Conservation (phyloP, 2,797 vertebrate genomes). For the Odontamblyopus rebecca region DNA sequence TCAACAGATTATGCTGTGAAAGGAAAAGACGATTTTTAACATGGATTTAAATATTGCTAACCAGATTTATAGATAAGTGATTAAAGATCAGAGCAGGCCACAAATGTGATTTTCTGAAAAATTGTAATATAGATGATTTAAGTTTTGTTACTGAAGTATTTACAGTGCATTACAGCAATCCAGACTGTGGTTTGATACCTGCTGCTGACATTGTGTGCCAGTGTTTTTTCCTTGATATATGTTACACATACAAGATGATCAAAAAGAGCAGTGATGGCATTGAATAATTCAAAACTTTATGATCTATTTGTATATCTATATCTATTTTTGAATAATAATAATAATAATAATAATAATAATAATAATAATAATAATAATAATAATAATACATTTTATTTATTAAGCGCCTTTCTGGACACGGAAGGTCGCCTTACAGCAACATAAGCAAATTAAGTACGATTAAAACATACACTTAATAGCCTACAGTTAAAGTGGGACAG, state of each 20-base stretch:
- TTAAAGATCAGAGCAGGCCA: not conserved
- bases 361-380: no score
- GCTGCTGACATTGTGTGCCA: not conserved
- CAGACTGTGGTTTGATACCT: not conserved
- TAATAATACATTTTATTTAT: no score
- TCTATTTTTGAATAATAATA: not conserved
- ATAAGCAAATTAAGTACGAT: no score
- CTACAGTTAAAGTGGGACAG: no score
- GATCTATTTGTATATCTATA: not conserved
- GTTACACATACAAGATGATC: not conserved
- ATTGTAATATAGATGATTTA: not conserved
- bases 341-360: no score
- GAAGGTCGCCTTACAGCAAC: no score
- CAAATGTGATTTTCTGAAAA: not conserved
- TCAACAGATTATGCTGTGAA: not conserved
- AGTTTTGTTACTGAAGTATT: not conserved
- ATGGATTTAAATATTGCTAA: not conserved
- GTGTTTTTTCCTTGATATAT: not conserved
- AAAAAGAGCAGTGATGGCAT: not conserved
- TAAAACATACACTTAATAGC: no score
- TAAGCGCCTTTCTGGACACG: no score
- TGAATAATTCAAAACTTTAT: not conserved
- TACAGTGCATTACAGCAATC: not conserved
- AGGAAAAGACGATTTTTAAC: not conserved
- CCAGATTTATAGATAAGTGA: not conserved